Evolutionary conservation across 2,888 invertebrate genomes (phyloP).

Genomic region (Trissolcus brochymenae): DNA sequence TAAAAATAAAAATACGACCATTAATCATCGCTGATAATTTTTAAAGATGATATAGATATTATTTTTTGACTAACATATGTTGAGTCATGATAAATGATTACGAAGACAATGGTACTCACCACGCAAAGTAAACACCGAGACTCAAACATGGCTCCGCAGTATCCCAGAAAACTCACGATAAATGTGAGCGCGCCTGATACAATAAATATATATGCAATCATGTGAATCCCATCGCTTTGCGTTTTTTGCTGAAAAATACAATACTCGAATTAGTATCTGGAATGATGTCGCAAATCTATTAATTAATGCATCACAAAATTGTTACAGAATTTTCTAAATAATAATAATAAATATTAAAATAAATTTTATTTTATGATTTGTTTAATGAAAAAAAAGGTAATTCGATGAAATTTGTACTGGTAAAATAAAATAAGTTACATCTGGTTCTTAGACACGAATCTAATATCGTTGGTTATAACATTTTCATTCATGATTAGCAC

Average conservation of each 20-base stretch:
- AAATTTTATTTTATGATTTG: too few species aligned
- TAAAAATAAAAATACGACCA: conserved; percentile 74
- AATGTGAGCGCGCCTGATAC: conserved; percentile 84
- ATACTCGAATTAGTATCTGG: background rate
- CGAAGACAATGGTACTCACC: conserved; percentile 78
- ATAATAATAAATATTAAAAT: too few species aligned
- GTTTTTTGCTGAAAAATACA: conserved; percentile 65
- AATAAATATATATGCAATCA: conserved; percentile 83
- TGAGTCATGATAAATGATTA: conserved; percentile 28
- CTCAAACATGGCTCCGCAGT: conserved; percentile 83
- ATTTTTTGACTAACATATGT: conserved; percentile 4
- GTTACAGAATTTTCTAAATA: background rate
- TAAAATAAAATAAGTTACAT: background rate
- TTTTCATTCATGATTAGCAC: conserved; percentile 3
- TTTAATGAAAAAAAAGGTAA: too few species aligned
- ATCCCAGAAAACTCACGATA: conserved; percentile 84
- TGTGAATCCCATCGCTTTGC: conserved; percentile 80
- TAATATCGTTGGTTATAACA: too few species aligned
- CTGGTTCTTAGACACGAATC: background rate
- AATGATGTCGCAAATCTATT: background rate
- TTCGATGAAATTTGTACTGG: background rate
- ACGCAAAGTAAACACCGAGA: conserved; percentile 82
- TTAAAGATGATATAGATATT: background rate
- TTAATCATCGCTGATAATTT: conserved; percentile 19
- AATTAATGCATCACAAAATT: conserved; percentile 1